These are phyloP conservation scores for Tragelaphus eurycerus DNA, from an alignment of 2,797 vertebrate species.

Conservation along the genomic window DNA sequence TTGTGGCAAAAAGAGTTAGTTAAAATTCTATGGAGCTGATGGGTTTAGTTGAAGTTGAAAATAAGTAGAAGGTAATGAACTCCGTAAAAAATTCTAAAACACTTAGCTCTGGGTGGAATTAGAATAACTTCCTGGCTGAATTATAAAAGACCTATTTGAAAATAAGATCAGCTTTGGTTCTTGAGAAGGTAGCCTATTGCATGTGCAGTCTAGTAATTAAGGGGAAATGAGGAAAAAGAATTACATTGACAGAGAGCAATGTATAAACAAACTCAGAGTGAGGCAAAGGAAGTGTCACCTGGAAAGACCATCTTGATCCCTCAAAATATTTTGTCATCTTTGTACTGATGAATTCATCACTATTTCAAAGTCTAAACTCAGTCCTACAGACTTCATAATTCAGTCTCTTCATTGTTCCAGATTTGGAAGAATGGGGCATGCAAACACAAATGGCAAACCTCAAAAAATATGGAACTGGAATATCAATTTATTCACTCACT, in stretches of 20 bases:
- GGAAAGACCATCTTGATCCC: not conserved
- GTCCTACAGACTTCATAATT: not conserved
- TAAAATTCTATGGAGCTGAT: not conserved
- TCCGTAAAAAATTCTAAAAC: conserved; percentile 7
- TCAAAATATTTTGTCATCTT: not conserved
- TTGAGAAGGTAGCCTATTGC: not conserved
- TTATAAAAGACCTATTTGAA: not conserved
- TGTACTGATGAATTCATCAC: not conserved
- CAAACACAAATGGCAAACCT: not conserved
- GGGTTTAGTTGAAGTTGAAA: not conserved
- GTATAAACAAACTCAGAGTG: not conserved
- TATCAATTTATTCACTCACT: not conserved
- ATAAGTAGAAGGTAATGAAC: not conserved
- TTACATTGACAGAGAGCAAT: not conserved
- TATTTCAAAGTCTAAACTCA: not conserved
- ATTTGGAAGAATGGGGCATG: not conserved
- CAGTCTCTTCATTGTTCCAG: not conserved
- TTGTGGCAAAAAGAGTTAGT: not conserved
- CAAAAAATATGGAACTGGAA: not conserved
- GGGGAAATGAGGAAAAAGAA: not conserved
- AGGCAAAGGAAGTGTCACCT: not conserved
- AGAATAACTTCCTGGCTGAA: not conserved
- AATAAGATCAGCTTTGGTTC: not conserved
- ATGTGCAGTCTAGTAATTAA: not conserved
- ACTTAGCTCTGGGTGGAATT: not conserved